Conservation (phyloP, 2,113 vertebrate genomes). For the Mola mola region DNA sequence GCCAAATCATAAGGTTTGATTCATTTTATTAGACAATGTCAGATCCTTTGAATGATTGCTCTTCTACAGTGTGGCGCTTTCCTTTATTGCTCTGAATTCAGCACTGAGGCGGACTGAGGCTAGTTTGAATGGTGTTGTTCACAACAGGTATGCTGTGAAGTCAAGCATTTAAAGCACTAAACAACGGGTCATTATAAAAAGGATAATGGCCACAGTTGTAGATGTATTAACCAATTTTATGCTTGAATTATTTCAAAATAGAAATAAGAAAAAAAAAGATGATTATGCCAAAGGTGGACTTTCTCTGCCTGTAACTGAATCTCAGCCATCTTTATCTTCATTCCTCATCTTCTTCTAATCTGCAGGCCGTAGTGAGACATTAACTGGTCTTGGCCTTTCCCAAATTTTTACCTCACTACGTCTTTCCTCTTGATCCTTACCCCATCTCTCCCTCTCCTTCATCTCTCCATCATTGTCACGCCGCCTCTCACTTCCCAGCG, state of each 20-base stretch:
- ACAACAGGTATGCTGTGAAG: constrained; percentile 26
- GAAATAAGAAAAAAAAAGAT: background rate
- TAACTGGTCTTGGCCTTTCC: constrained; percentile 51
- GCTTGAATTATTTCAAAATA: constrained; percentile 17
- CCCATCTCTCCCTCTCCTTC: constrained; percentile 25
- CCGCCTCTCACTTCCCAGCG: constrained; percentile 51
- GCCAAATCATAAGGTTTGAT: constrained; percentile 67
- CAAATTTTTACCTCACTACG: constrained; percentile 39
- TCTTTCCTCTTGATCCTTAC: constrained; percentile 43
- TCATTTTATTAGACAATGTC: constrained; percentile 66
- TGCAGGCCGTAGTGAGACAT: constrained; percentile 36
- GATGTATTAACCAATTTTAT: constrained; percentile 9
- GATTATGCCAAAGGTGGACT: background rate
- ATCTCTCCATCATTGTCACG: constrained; percentile 59
- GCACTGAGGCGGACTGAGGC: constrained; percentile 8
- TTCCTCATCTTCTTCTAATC: constrained; percentile 29
- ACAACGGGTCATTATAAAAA: constrained; percentile 22
- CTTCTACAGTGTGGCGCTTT: constrained; percentile 51
- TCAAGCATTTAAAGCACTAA: constrained; percentile 14
- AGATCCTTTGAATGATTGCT: constrained; percentile 61
- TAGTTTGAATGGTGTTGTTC: constrained; percentile 37
- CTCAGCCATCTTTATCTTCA: constrained; percentile 40
- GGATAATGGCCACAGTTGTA: constrained; percentile 20
- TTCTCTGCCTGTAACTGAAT: constrained; percentile 35
- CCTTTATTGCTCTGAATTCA: constrained; percentile 58